Percentiles rank a stretch among this genome's conserved stretches.
Evolutionary conservation across 2,888 invertebrate species (phyloP).

Genomic region (Coenonympha arcania): DNA sequence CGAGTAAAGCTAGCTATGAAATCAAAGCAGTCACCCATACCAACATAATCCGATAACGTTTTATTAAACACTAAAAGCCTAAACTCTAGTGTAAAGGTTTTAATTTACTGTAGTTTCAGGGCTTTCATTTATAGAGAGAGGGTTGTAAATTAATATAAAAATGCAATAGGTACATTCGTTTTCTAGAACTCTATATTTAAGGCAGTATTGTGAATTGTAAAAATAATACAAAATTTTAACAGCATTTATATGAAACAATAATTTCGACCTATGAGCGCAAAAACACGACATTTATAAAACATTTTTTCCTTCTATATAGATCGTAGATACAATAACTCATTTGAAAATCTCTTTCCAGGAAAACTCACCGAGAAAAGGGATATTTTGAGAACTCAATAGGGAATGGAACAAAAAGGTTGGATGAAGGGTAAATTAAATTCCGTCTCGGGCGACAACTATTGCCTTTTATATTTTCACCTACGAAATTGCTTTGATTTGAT

Average conservation of each 20-base stretch:
- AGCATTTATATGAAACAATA: too few relatives aligned
- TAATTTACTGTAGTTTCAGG: background rate
- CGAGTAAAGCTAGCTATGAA: background rate
- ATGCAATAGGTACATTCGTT: too few relatives aligned
- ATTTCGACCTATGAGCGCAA: too few relatives aligned
- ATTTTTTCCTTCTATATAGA: background rate
- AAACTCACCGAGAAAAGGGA: conserved; percentile 3
- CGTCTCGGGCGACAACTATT: conserved; percentile 1
- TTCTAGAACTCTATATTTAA: too few relatives aligned
- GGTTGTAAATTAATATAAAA: too few relatives aligned
- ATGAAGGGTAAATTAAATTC: conserved; percentile 11
- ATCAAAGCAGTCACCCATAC: background rate
- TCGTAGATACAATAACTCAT: background rate
- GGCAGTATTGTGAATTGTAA: too few relatives aligned
- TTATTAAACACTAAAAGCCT: conserved; percentile 1
- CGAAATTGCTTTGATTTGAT: conserved; percentile 1
- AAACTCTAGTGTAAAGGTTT: too few relatives aligned
- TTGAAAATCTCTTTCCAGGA: background rate
- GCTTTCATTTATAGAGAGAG: too few relatives aligned
- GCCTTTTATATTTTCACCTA: conserved; percentile 3
- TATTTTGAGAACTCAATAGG: conserved; percentile 6
- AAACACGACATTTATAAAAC: too few relatives aligned
- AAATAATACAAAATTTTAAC: too few relatives aligned
- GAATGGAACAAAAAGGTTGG: conserved; percentile 4
- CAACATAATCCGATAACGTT: background rate